phyloP scores from a whole-genome alignment of 2,888 invertebrate species.

The Callosobruchus maculatus region DNA sequence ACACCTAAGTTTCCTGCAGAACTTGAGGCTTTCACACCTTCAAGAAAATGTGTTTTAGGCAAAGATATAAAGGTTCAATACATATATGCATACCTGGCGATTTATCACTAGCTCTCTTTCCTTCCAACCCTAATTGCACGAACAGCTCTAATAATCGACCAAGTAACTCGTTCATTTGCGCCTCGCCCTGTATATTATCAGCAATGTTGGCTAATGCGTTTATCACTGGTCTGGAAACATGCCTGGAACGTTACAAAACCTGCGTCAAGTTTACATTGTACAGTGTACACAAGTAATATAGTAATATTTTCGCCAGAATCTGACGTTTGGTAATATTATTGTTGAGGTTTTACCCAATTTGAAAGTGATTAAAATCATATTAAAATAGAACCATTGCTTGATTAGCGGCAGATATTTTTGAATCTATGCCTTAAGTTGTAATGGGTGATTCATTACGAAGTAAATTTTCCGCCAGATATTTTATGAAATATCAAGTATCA shows the following conservation, averaged over 20 bases:
- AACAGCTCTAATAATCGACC: slow-evolving; percentile 91
- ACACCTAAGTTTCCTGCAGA: slow-evolving; percentile 97
- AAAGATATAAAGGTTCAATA: not conserved
- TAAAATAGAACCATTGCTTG: too few species aligned
- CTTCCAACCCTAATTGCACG: slow-evolving; percentile 95
- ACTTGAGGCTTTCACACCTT: slow-evolving; percentile 77
- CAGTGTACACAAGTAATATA: too few species aligned
- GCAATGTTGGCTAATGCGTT: slow-evolving; percentile 97
- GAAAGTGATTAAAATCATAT: too few species aligned
- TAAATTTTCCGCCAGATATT: too few species aligned
- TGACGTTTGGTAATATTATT: too few species aligned
- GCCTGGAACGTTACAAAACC: slow-evolving; percentile 48
- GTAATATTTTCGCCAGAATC: too few species aligned
- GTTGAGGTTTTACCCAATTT: too few species aligned
- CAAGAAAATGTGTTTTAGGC: not conserved
- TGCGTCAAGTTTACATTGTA: not conserved
- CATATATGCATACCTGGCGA: slow-evolving; percentile 59
- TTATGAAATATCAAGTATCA: too few species aligned
- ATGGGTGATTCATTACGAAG: too few species aligned
- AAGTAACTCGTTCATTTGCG: slow-evolving; percentile 78
- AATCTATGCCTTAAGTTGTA: too few species aligned
- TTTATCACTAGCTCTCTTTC: slow-evolving; percentile 92
- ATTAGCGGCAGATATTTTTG: too few species aligned
- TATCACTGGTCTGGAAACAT: slow-evolving; percentile 92
- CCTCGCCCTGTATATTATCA: slow-evolving; percentile 85